Base-by-base conservation (phyloP, 2,888 invertebrate species). In the Ichneumoninae sp. region DNA sequence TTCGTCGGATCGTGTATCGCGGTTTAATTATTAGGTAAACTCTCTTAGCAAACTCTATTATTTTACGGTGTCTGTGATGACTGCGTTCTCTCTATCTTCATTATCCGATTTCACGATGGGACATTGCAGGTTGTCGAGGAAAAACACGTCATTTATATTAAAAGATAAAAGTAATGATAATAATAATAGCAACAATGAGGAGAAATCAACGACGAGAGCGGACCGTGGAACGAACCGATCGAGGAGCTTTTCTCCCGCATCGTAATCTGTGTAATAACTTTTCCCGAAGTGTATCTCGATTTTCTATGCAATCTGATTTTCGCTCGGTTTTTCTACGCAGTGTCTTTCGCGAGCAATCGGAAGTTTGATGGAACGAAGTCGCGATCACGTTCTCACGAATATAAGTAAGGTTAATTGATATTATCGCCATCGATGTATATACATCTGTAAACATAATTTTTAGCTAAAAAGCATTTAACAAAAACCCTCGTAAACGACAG, bases 241-340 rank as follows among this genome's bases (percentile, higher is more conserved):
- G 86, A 83, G 86, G 80, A 85, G 86, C 78, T 87, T 87, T 88
- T 83, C 63, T 87, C 83, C 87, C 83, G 83, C 47, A 63, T 79
- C 33, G 52, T 60, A 74, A 78, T 22, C 30, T 13, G 40, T 69
- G 57, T 57, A 3, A 57, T 57, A 57, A 69, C 60, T 76, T 68
- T 68, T 66, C 85, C 86, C 87, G 86, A 83, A 22, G 13, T 57
- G 86, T 83, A 82, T 88, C 87, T 88, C 87, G 85, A 86, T 83
- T 88, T 88, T 89, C 88, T 87, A 86, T 87, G 83, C 83, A 81
- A 81, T 83, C 87, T 85, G 60, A 83, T 86, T 88, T 89, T 73
- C 52, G 40, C 52, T 10, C 63, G 33, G 57, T 13, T 26, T 47
- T 63, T 77, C 22, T 70, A 68, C 40, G 66, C 30, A 36, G 33